Base-by-base conservation (phyloP, 2,888 invertebrate genomes). In the Mythimna ferrago region DNA sequence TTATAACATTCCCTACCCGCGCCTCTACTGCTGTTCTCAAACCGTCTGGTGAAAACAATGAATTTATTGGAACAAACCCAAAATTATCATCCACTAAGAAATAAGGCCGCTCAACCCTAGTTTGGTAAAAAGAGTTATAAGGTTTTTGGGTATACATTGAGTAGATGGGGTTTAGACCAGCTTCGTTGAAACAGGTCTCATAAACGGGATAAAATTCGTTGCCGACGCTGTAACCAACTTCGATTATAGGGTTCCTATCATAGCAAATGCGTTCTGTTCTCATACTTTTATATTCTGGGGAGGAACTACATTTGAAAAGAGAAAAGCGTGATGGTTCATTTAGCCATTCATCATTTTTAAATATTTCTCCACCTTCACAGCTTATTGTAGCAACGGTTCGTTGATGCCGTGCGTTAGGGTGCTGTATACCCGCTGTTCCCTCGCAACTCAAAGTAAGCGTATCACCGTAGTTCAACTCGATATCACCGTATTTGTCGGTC, bases 61-160 rank as follows among this genome's bases (percentile, higher is more conserved):
- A 74, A 35, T 93, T 88, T 0, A 96, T 93, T 2, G 93, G 93
- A 5, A 92, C 81, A 14, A 64, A 44, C 0, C 91, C 89, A 71
- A 91, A 95, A 11, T 89, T 84, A 16, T 90, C 83, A 64, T 93
- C 89, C 2, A 92, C 91, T 48, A 91, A 89, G 58, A 96, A 96
- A 69, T 87, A 94, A 0, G 95, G 95, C 21, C 96, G 88, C 0
- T 87, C 88, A 0, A 95, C 94, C 87, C 80, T 91, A 0, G 93
- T 93, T 85, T 95, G 95, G 69, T 87, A 96, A n/a, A 89, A 78
- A 9, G 93, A 90, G 66, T 96, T 96, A 79, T 93, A 96, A 2
- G 94, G 91, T 78, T 93, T 94, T 73, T 96, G 96, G 0, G 92
- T 93, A 63, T 96, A 95, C 65, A 92, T 94, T 0, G 95, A 93